Evolutionary conservation across 2,888 invertebrate species (phyloP).

Genomic region (Drosophila engyochracea): DNA sequence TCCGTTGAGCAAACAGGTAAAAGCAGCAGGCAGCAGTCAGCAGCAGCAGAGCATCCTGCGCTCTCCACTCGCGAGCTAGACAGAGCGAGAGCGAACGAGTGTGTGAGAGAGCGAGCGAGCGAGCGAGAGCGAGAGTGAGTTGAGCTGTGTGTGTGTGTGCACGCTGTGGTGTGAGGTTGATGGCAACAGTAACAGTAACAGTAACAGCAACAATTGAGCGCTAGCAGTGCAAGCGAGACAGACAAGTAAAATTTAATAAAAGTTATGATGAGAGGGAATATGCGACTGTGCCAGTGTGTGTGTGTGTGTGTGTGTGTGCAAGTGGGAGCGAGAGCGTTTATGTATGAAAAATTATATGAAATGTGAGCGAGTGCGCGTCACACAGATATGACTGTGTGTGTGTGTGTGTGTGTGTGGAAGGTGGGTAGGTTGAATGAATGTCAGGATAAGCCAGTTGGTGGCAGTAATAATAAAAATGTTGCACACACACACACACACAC

Average conservation of each 20-base stretch:
- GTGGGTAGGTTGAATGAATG: slow-evolving; percentile 81
- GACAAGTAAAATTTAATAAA: slow-evolving; percentile 75
- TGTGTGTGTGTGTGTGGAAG: slow-evolving; percentile 59
- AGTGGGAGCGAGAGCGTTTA: slow-evolving; percentile 67
- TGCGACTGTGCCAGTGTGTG: slow-evolving; percentile 41
- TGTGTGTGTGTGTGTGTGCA: slow-evolving; percentile 30
- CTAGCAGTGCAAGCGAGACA: slow-evolving; percentile 48
- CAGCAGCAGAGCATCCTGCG: slow-evolving; percentile 57
- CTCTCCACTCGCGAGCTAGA: slow-evolving; percentile 19
- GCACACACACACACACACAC: slow-evolving; percentile 46
- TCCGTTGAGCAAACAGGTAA: slow-evolving; percentile 70
- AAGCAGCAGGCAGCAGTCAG: slow-evolving; percentile 31
- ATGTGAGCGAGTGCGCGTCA: slow-evolving; percentile 70
- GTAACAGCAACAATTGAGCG: slow-evolving; percentile 54
- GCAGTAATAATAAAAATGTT: slow-evolving; percentile 76
- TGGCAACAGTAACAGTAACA: slow-evolving; percentile 80
- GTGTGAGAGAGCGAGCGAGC: slow-evolving; percentile 39
- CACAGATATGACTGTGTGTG: slow-evolving; percentile 22
- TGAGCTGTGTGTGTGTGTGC: slow-evolving; percentile 18
- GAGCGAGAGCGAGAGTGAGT: slow-evolving; percentile 23
- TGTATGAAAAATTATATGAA: slow-evolving; percentile 80
- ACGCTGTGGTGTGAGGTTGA: slow-evolving; percentile 57
- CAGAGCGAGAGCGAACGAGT: slow-evolving; percentile 27
- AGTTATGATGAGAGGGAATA: slow-evolving; percentile 79
- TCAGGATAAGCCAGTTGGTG: slow-evolving; percentile 68